Conservation (phyloP, 2,888 invertebrate species). For the Ptilodon capucinus region DNA sequence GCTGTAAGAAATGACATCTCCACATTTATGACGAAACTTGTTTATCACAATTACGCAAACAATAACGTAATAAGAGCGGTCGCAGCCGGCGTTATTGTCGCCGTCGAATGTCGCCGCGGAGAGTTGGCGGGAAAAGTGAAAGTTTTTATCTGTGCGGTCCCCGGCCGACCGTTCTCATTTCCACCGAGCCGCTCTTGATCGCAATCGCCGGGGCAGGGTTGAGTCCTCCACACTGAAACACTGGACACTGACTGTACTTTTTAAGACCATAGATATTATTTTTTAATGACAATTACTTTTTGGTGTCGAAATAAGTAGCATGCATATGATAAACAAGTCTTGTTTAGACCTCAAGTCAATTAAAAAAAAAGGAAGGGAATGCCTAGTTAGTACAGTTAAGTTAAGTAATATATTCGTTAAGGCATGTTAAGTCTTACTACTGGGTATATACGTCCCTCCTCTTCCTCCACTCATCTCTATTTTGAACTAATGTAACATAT, state of each 20-base stretch:
- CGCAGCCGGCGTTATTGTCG: constrained; percentile 67
- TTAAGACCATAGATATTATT: neutral
- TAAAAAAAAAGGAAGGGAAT: too few species aligned
- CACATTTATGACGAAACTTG: constrained; percentile 53
- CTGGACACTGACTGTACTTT: constrained; percentile 8
- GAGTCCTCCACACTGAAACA: constrained; percentile 42
- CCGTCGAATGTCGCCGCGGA: constrained; percentile 65
- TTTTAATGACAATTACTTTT: neutral
- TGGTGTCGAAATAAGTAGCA: too few species aligned
- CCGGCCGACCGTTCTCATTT: constrained; percentile 72
- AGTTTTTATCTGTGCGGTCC: constrained; percentile 77
- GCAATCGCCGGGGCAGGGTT: constrained; percentile 62
- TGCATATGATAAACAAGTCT: too few species aligned
- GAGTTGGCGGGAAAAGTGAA: constrained; percentile 75
- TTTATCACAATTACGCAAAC: constrained; percentile 66
- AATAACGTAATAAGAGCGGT: constrained; percentile 67
- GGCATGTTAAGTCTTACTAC: too few species aligned
- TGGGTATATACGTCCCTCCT: too few species aligned
- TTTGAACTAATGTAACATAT: too few species aligned
- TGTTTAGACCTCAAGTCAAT: too few species aligned
- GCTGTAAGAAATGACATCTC: constrained; percentile 26
- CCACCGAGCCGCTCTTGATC: constrained; percentile 69
- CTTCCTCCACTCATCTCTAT: too few species aligned
- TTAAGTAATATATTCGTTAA: too few species aligned
- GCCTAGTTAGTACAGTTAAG: too few species aligned